These are phyloP conservation scores for Hirtodrosophila confusa DNA, from an alignment of 2,888 invertebrate genomes.

Conservation along the genomic window DNA sequence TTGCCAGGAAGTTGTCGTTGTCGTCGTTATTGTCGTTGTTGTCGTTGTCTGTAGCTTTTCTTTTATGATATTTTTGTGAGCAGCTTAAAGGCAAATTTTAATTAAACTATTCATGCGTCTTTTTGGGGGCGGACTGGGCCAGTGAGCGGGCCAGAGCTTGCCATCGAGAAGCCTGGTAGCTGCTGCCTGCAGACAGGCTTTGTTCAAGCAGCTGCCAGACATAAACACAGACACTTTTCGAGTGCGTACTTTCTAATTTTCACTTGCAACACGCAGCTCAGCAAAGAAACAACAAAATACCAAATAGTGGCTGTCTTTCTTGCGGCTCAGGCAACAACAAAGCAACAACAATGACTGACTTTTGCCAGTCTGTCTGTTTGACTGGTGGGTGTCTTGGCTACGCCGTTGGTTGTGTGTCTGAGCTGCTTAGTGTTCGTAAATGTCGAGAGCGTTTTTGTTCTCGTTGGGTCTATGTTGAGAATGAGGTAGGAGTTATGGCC, in stretches of 20 bases:
- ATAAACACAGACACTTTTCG: slow-evolving; percentile 75
- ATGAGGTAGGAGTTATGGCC: slow-evolving; percentile 18
- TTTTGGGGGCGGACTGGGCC: slow-evolving; percentile 17
- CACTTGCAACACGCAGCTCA: slow-evolving; percentile 72
- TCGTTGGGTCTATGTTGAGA: slow-evolving; percentile 25
- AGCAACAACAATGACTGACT: slow-evolving; percentile 48
- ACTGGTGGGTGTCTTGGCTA: slow-evolving; percentile 69
- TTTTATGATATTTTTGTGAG: slow-evolving; percentile 50
- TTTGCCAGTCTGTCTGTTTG: slow-evolving; percentile 42
- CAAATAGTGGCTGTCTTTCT: slow-evolving; percentile 53
- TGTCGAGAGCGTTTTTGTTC: slow-evolving; percentile 22
- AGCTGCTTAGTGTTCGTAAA: slow-evolving; percentile 58
- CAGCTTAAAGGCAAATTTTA: slow-evolving; percentile 75
- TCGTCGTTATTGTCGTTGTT: slow-evolving; percentile 6
- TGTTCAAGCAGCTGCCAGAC: slow-evolving; percentile 63
- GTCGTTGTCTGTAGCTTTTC: slow-evolving; percentile 36
- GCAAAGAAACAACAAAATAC: slow-evolving; percentile 44
- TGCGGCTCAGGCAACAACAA: slow-evolving; percentile 38
- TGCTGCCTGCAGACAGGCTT: slow-evolving; percentile 23
- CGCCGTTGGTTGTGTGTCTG: slow-evolving; percentile 47
- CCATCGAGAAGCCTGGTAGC: slow-evolving; percentile 16
- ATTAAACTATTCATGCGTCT: slow-evolving; percentile 74
- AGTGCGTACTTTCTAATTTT: slow-evolving; percentile 80
- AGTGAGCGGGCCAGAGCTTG: background rate
- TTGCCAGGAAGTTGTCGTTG: slow-evolving; percentile 33